These are phyloP conservation scores for Rhinopomastus cyanomelas DNA, from an alignment of 2,113 vertebrate genomes.

Conservation along the genomic window DNA sequence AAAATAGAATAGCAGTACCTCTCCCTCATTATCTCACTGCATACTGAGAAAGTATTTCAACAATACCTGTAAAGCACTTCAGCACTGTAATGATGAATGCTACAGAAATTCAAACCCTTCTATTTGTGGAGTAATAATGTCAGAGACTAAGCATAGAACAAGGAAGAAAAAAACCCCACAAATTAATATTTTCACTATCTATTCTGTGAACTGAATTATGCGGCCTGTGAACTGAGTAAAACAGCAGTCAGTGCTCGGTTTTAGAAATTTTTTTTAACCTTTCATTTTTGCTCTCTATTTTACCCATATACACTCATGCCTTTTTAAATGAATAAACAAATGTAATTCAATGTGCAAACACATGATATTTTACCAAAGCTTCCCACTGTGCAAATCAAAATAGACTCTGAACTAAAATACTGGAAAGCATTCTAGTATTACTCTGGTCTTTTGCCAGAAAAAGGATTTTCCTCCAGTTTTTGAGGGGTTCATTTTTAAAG, in stretches of 20 bases:
- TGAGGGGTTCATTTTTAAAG: not conserved
- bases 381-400: slow-evolving; percentile 5
- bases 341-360: not conserved
- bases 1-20: not conserved
- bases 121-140: not conserved
- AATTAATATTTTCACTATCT: not conserved
- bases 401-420: not conserved
- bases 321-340: not conserved
- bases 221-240: not conserved
- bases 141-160: not conserved
- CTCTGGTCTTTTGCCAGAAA: slow-evolving; percentile 2
- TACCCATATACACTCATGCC: not conserved
- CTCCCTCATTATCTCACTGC: not conserved
- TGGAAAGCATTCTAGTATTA: not conserved
- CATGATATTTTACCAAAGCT: not conserved
- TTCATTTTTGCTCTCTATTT: not conserved
- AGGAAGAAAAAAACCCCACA: not conserved
- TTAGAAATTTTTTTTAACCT: not conserved
- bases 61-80: not conserved
- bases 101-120: not conserved
- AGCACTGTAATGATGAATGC: not conserved
- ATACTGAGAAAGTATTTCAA: not conserved
- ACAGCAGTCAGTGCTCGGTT: not conserved
- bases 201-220: not conserved
- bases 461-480: not conserved